These are phyloP conservation scores for Malurus melanocephalus DNA, from an alignment of 2,113 vertebrate genomes.

Conservation along the genomic window DNA sequence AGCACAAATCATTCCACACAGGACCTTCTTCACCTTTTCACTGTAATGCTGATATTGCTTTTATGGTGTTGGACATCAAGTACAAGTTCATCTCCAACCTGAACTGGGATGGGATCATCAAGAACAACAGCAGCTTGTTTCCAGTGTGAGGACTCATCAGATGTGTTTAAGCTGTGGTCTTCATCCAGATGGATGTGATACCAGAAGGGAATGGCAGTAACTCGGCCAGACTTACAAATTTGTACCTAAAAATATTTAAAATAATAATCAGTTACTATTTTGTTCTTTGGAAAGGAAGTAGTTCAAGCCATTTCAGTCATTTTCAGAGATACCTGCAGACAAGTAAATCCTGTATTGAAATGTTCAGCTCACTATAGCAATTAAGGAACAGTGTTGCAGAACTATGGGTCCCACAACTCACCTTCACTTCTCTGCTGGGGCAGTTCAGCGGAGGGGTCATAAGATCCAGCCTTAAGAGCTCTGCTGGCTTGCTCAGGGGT, in stretches of 20 bases:
- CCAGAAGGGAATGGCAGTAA: conserved; percentile 95
- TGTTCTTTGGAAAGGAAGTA: not conserved
- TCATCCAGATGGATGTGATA: conserved; percentile 87
- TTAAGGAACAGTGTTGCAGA: not conserved
- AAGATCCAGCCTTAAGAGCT: conserved; percentile 89
- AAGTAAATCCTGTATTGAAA: not conserved
- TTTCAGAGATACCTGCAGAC: not conserved
- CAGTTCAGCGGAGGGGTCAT: conserved; percentile 85
- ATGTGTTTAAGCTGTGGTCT: conserved; percentile 82
- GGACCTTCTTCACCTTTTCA: conserved; percentile 56
- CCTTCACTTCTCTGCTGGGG: conserved; percentile 84
- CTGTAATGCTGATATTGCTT: conserved; percentile 88
- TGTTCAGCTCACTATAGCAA: not conserved
- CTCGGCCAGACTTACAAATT: conserved; percentile 76
- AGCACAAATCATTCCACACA: not conserved
- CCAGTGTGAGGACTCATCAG: conserved; percentile 87
- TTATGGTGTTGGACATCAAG: conserved; percentile 86
- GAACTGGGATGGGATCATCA: conserved; percentile 83
- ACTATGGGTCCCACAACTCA: conserved; percentile 37
- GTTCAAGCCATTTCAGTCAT: not conserved
- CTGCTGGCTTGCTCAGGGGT: conserved; percentile 84
- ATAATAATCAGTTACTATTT: not conserved
- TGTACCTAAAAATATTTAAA: conserved; percentile 72
- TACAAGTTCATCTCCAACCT: conserved; percentile 77
- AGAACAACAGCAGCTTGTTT: conserved; percentile 93